Conservation (phyloP, 2,888 invertebrate genomes). For the Sarcophaga rosellei region DNA sequence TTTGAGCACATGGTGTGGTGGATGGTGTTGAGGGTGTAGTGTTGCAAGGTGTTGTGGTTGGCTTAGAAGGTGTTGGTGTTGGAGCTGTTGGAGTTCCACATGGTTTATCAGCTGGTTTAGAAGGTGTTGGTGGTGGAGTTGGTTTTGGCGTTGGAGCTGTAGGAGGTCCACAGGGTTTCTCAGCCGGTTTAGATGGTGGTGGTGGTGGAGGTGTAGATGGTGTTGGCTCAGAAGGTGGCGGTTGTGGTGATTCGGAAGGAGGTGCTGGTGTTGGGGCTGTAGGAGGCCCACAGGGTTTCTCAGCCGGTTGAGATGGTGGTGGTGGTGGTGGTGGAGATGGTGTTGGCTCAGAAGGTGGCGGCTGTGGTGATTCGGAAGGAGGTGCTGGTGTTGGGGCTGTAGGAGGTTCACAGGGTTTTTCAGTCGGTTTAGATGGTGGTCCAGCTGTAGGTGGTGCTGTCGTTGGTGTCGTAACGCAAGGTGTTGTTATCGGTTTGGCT, state of each 20-base stretch:
- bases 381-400: not conserved
- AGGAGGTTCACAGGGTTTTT: constrained; percentile 2
- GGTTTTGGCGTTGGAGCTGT: constrained; percentile 16
- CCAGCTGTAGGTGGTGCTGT: too few relatives aligned
- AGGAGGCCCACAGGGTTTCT: not conserved
- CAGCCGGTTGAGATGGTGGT: not conserved
- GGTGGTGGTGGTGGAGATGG: not conserved
- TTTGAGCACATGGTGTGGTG: not conserved
- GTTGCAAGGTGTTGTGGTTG: constrained; percentile 2
- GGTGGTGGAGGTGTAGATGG: not conserved
- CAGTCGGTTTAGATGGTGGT: not conserved
- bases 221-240: constrained; percentile 4
- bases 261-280: too few relatives aligned
- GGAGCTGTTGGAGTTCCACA: not conserved
- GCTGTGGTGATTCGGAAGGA: not conserved
- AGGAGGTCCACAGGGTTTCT: not conserved
- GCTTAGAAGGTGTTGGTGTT: not conserved
- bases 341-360: not conserved
- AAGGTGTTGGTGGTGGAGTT: not conserved
- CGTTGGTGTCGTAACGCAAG: not conserved
- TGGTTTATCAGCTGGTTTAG: not conserved
- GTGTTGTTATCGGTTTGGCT: not conserved
- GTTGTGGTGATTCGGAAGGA: not conserved
- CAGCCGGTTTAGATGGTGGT: not conserved
- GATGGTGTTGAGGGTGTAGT: not conserved